A percentile compares a stretch with the other conserved stretches of the same genome.
Evolutionary conservation across 1,140 invertebrate species (phyloP).

Genomic region (Ostrea denselamellosa): DNA sequence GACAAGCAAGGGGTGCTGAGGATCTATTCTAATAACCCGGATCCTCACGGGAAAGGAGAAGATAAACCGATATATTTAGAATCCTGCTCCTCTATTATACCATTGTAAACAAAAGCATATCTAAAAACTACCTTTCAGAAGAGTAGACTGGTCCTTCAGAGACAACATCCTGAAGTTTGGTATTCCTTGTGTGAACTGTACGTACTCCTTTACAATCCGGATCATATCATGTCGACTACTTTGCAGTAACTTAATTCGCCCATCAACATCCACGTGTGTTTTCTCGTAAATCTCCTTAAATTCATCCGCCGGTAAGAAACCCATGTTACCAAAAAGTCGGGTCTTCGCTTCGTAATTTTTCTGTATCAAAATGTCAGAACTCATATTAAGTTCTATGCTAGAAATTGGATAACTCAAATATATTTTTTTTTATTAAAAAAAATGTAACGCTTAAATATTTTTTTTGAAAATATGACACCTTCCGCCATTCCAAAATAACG

Average conservation of each 20-base stretch:
- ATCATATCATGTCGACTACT: slow-evolving; percentile 17
- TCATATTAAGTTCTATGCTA: too few species aligned
- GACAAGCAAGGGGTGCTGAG: too few species aligned
- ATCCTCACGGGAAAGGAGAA: too few species aligned
- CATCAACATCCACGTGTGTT: slow-evolving; percentile 41
- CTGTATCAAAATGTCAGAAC: background rate
- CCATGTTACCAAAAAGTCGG: slow-evolving; percentile 23
- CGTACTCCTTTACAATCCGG: slow-evolving; percentile 40
- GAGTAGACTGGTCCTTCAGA: slow-evolving; percentile 34
- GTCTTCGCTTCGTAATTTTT: slow-evolving; percentile 23
- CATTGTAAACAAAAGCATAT: background rate
- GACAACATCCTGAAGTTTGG: slow-evolving; percentile 19
- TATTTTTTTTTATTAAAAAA: too few species aligned
- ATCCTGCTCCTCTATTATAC: too few species aligned
- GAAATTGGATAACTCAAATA: too few species aligned
- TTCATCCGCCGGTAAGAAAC: slow-evolving; percentile 25
- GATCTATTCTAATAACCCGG: too few species aligned
- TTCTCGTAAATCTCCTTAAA: slow-evolving; percentile 39
- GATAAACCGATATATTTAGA: too few species aligned
- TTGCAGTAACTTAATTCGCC: slow-evolving; percentile 16
- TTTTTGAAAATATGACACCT: too few species aligned
- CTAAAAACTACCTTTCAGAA: slow-evolving; percentile 30
- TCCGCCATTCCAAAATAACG: too few species aligned
- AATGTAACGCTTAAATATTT: too few species aligned
- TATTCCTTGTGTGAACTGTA: slow-evolving; percentile 40